These are phyloP conservation scores for Edolisoma coerulescens DNA, from an alignment of 2,113 vertebrate species.

Conservation along the genomic window DNA sequence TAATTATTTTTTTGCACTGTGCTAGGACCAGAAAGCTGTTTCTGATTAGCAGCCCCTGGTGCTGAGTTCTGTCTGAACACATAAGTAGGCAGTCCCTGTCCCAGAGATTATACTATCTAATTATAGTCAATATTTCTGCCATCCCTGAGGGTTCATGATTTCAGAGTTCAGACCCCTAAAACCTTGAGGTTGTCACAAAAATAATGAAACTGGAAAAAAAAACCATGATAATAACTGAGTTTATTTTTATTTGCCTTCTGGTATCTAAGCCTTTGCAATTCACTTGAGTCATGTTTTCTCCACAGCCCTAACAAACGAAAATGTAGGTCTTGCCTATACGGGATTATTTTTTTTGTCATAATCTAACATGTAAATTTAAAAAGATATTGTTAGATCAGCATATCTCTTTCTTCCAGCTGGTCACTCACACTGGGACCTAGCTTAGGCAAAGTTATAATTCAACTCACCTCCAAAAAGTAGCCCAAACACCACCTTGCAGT, in stretches of 20 bases:
- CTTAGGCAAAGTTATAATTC: background rate
- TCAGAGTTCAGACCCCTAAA: constrained; percentile 23
- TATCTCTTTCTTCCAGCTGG: background rate
- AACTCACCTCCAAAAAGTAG: background rate
- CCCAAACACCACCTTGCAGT: background rate
- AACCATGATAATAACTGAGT: background rate
- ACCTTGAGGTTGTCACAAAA: constrained; percentile 15
- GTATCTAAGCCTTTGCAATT: constrained; percentile 9
- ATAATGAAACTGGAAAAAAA: background rate
- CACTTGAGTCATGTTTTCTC: background rate
- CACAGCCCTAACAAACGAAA: background rate
- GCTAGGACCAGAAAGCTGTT: background rate
- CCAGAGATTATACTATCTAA: constrained; percentile 19
- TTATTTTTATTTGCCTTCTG: constrained; percentile 60
- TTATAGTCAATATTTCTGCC: constrained; percentile 1
- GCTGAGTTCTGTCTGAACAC: background rate
- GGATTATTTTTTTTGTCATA: background rate
- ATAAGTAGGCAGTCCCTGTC: background rate
- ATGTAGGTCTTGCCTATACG: constrained; percentile 51
- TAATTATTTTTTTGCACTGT: background rate
- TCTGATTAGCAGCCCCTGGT: background rate
- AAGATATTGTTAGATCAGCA: background rate
- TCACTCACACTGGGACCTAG: background rate
- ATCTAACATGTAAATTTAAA: background rate
- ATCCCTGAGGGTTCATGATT: accelerated